Percentiles rank a stretch among this genome's conserved stretches.
phyloP scores from a whole-genome alignment of 2,888 invertebrate genomes.

The Cryptocephalus moraei region DNA sequence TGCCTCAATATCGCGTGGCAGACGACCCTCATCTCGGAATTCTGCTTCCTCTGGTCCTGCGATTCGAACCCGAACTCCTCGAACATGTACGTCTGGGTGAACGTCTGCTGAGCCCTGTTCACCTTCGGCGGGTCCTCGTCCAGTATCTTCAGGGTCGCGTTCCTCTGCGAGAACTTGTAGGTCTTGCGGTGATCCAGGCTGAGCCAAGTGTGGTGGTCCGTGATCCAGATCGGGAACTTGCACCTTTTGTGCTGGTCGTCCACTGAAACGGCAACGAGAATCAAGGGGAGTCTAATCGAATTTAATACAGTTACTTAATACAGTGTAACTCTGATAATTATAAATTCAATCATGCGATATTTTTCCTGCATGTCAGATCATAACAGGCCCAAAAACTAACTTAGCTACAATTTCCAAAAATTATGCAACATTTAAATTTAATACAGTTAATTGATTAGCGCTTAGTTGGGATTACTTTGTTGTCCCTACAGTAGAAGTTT shows the following conservation, averaged over 20 bases:
- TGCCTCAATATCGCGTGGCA: slow-evolving; percentile 52
- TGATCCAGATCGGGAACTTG: slow-evolving; percentile 70
- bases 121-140: slow-evolving; percentile 30
- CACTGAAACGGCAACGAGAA: slow-evolving; percentile 39
- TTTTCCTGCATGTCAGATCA: no score
- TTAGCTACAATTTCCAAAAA: no score
- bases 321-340: no score
- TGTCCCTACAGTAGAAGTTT: no score
- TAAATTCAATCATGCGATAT: no score
- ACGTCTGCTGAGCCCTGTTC: slow-evolving; percentile 17
- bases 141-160: slow-evolving; percentile 51
- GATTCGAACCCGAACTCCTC: slow-evolving; percentile 32
- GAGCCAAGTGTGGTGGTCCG: slow-evolving; percentile 71
- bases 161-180: slow-evolving; percentile 64
- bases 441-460: no score
- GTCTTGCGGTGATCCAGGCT: slow-evolving; percentile 62
- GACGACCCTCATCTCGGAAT: slow-evolving; percentile 48
- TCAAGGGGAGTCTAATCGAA: not conserved
- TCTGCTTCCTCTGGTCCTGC: slow-evolving; percentile 32
- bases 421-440: no score
- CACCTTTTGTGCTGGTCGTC: slow-evolving; percentile 67
- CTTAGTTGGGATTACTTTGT: no score
- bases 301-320: no score
- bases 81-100: slow-evolving; percentile 25
- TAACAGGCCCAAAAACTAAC: no score